phyloP scores from a whole-genome alignment of 1,140 invertebrate species.

The Nilaparvata lugens region DNA sequence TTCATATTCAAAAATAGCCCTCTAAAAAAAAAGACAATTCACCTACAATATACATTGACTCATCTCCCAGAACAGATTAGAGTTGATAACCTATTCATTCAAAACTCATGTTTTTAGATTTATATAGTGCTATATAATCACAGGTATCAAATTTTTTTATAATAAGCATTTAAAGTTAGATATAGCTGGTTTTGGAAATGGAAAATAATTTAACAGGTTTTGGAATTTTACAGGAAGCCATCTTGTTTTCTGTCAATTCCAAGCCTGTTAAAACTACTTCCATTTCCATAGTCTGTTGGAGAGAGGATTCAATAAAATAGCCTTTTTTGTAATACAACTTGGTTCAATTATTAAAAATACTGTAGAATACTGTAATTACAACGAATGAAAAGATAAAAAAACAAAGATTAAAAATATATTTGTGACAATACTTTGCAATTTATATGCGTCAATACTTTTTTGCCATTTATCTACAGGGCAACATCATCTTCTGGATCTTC shows the following conservation, averaged over 20 bases:
- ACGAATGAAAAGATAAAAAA: too few species aligned
- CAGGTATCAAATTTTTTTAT: conserved; percentile 5
- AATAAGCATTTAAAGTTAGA: conserved; percentile 4
- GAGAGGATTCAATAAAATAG: conserved; percentile 11
- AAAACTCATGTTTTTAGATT: conserved; percentile 9
- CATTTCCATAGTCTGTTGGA: conserved; percentile 8
- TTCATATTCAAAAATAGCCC: too few species aligned
- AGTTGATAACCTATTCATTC: too few species aligned
- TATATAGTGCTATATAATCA: conserved; percentile 7
- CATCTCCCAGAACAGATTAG: too few species aligned
- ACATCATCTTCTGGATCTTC: too few species aligned
- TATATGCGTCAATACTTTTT: background rate
- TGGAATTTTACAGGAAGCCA: conserved; percentile 11
- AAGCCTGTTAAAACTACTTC: conserved; percentile 6
- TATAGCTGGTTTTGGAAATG: conserved; percentile 14
- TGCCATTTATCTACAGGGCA: too few species aligned
- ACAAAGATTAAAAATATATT: background rate
- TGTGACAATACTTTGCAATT: background rate
- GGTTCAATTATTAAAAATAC: background rate
- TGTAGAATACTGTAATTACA: too few species aligned
- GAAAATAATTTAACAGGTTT: conserved; percentile 5
- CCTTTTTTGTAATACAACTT: background rate
- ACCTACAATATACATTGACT: too few species aligned
- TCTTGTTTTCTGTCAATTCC: conserved; percentile 11
- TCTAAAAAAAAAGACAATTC: too few species aligned